These are phyloP conservation scores for Craseonycteris thonglongyai DNA, from an alignment of 2,113 vertebrate genomes.

Conservation along the genomic window DNA sequence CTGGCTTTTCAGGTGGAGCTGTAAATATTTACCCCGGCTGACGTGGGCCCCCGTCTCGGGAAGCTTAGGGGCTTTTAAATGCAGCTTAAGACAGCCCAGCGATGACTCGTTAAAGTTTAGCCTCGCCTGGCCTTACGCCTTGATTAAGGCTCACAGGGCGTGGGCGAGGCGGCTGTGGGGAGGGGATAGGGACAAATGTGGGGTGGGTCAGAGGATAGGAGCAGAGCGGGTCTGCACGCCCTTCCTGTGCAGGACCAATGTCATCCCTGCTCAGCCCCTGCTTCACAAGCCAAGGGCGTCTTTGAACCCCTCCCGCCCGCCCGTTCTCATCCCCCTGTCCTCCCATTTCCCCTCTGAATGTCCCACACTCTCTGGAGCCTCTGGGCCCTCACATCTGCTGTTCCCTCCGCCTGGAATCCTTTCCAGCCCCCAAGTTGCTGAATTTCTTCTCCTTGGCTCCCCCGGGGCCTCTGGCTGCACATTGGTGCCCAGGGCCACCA, in stretches of 20 bases:
- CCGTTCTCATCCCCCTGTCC: neutral
- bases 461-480: neutral
- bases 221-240: rapidly evolving
- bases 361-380: neutral
- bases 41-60: neutral
- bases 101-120: neutral
- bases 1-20: neutral
- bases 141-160: neutral
- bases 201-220: neutral
- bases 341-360: neutral
- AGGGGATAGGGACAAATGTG: too few species aligned
- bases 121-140: neutral
- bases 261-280: neutral
- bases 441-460: neutral
- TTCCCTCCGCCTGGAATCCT: neutral
- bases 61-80: slow-evolving; percentile 6
- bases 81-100: neutral
- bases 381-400: neutral
- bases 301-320: neutral
- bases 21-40: slow-evolving; percentile 32
- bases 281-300: neutral
- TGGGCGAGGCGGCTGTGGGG: neutral
- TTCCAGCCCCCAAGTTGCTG: neutral
- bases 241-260: too few species aligned
- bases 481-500: neutral